Conservation (phyloP, 1,140 invertebrate species). For the Oscheius sp. region DNA sequence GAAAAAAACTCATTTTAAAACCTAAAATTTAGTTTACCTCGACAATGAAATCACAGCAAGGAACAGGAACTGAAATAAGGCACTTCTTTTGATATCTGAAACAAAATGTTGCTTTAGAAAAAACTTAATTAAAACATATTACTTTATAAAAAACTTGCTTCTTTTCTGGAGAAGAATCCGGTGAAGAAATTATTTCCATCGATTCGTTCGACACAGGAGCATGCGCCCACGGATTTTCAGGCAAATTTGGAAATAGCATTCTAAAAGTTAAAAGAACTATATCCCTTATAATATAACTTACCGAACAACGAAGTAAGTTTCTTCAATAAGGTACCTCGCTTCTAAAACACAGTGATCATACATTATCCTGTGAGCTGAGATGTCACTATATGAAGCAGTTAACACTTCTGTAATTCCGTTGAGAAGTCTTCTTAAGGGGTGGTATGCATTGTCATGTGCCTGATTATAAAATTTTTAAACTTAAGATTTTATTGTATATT, state of each 20-base stretch:
- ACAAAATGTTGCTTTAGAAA: background rate
- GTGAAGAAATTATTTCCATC: background rate
- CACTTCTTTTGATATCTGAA: background rate
- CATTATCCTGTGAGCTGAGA: background rate
- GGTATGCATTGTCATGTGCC: background rate
- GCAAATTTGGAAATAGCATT: constrained; percentile 22
- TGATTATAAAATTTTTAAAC: too few relatives aligned
- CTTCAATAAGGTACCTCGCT: background rate
- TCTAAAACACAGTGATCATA: constrained; percentile 6
- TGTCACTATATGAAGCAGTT: background rate
- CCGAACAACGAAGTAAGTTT: background rate
- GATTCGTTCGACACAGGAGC: background rate
- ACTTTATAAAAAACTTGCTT: background rate
- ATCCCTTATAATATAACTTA: background rate
- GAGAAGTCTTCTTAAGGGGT: background rate
- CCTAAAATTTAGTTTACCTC: background rate
- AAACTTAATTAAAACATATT: background rate
- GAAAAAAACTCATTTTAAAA: too few relatives aligned
- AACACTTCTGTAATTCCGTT: background rate
- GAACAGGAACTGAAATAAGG: background rate
- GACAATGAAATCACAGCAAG: background rate
- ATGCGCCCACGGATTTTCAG: background rate
- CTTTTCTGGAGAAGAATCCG: constrained; percentile 6
- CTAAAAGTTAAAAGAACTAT: background rate
- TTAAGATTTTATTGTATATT: too few relatives aligned